Conservation (phyloP, 2,888 invertebrate genomes). For the Macropis europaea region DNA sequence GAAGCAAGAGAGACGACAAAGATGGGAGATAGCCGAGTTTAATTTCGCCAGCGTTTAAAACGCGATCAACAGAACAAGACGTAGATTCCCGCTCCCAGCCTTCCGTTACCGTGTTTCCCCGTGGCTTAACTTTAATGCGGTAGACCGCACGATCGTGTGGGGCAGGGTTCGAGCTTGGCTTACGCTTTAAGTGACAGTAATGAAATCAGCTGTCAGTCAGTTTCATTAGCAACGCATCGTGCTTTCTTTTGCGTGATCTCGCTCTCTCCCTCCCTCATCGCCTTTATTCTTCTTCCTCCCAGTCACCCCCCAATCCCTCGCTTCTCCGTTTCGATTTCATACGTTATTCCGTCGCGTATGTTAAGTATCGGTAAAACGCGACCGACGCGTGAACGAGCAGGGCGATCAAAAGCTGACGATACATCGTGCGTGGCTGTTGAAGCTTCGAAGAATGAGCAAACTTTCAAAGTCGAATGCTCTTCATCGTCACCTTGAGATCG, state of each 20-base stretch:
- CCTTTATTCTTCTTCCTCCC: no score
- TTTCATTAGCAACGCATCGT: slow-evolving; percentile 38
- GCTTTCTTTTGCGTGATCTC: slow-evolving; percentile 5
- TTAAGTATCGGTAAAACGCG: no score
- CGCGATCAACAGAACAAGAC: background rate
- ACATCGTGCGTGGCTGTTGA: background rate
- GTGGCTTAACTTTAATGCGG: slow-evolving; percentile 48
- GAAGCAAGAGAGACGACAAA: background rate
- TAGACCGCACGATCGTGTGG: slow-evolving; percentile 43
- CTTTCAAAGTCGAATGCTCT: slow-evolving; percentile 64
- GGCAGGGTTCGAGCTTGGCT: slow-evolving; percentile 51
- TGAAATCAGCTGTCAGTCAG: slow-evolving; percentile 55
- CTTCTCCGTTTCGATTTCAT: no score
- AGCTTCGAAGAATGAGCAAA: slow-evolving; percentile 51
- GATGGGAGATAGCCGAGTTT: background rate
- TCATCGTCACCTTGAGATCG: slow-evolving; percentile 40
- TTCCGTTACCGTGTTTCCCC: slow-evolving; percentile 36
- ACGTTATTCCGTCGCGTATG: no score
- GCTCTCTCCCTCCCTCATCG: no score
- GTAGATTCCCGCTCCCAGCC: slow-evolving; percentile 25
- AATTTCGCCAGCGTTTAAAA: slow-evolving; percentile 2
- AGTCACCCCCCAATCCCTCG: no score
- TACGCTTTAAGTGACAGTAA: slow-evolving; percentile 60
- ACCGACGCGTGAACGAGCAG: no score
- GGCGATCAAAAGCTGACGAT: no score